Evolutionary conservation across 2,888 invertebrate genomes (phyloP).

Genomic region (Theretra japonica): DNA sequence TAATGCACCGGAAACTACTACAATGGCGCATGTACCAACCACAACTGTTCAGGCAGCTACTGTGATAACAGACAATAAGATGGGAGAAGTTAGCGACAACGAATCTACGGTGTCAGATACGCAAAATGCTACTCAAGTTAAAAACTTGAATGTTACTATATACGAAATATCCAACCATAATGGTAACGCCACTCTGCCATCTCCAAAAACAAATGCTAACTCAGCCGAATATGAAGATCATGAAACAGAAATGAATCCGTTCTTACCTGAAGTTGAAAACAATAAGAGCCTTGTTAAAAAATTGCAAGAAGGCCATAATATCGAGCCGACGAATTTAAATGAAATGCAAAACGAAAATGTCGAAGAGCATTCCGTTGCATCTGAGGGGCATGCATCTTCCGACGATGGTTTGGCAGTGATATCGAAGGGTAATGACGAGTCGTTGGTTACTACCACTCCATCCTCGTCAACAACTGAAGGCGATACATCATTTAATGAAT

Average conservation of each 20-base stretch:
- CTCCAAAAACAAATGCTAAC: constrained; percentile 57
- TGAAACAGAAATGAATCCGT: constrained; percentile 87
- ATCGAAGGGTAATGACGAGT: constrained; percentile 37
- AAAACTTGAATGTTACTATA: constrained; percentile 74
- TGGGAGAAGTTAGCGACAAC: constrained; percentile 32
- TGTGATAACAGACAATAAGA: constrained; percentile 30
- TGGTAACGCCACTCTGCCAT: constrained; percentile 54
- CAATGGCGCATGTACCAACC: constrained; percentile 32
- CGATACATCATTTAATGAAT: constrained; percentile 50
- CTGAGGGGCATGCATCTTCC: constrained; percentile 41
- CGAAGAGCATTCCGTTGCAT: constrained; percentile 60
- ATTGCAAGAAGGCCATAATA: constrained; percentile 83
- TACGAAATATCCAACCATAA: constrained; percentile 73
- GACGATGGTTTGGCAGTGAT: constrained; percentile 34
- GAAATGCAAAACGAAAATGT: constrained; percentile 75
- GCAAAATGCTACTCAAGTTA: constrained; percentile 59
- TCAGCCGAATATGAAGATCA: constrained; percentile 72
- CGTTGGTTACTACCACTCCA: constrained; percentile 37
- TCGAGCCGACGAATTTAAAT: constrained; percentile 71
- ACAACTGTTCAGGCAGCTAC: constrained; percentile 23
- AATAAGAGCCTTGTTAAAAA: constrained; percentile 85
- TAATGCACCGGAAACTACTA: constrained; percentile 30
- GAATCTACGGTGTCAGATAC: constrained; percentile 35
- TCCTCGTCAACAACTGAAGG: constrained; percentile 43
- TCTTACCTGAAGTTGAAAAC: constrained; percentile 87